phyloP scores from a whole-genome alignment of 2,888 invertebrate species.

The Hypomecis atomaria region DNA sequence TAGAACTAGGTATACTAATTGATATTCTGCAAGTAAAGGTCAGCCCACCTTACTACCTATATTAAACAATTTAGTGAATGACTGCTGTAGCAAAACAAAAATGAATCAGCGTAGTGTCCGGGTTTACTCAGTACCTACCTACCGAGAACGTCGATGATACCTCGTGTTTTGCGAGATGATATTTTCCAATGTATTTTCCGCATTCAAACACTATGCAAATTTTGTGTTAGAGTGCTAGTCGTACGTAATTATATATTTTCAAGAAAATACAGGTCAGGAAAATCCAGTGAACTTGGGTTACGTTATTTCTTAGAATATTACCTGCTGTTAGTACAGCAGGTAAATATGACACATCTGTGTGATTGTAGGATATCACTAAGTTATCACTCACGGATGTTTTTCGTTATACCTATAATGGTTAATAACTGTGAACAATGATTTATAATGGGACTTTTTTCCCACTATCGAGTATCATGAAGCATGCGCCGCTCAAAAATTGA shows the following conservation, averaged over 20 bases:
- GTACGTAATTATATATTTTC: neutral
- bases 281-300: constrained; percentile 2
- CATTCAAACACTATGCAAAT: constrained; percentile 12
- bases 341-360: too few relatives aligned
- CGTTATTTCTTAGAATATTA: neutral
- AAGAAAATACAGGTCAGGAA: constrained; percentile 4
- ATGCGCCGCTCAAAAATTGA: too few relatives aligned
- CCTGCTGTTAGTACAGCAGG: too few relatives aligned
- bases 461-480: too few relatives aligned
- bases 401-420: too few relatives aligned
- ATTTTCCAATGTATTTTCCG: constrained; percentile 25
- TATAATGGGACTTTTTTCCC: too few relatives aligned
- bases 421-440: too few relatives aligned
- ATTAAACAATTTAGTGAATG: constrained; percentile 3
- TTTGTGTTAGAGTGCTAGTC: neutral
- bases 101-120: constrained; percentile 24
- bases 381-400: too few relatives aligned
- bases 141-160: constrained; percentile 24
- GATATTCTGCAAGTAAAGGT: too few relatives aligned
- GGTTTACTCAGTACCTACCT: neutral
- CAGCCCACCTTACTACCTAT: too few relatives aligned
- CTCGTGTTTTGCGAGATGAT: constrained; percentile 12
- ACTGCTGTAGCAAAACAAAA: constrained; percentile 9
- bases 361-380: neutral
- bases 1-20: too few relatives aligned